Conservation (phyloP, 2,113 vertebrate genomes). For the Albula glossodonta region DNA sequence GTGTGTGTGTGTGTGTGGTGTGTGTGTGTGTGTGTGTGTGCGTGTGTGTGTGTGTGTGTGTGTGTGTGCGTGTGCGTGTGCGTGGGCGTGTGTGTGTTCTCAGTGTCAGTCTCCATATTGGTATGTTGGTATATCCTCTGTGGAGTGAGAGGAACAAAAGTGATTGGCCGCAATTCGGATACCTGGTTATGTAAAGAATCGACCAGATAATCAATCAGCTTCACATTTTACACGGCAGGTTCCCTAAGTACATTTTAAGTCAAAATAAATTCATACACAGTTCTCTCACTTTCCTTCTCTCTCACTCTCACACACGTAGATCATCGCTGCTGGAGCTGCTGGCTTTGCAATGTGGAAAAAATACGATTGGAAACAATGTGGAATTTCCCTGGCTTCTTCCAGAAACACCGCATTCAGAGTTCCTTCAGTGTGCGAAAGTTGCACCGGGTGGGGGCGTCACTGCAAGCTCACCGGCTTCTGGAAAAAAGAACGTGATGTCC, state of each 20-base stretch:
- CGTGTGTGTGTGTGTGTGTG: neutral
- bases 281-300: neutral
- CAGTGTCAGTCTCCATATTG: neutral
- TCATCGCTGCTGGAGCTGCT: neutral
- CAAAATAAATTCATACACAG: neutral
- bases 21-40: neutral
- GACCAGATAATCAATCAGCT: no score
- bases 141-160: no score
- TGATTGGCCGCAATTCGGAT: neutral
- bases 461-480: neutral
- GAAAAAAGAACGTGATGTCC: neutral
- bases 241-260: no score
- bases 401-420: no score
- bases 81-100: no score
- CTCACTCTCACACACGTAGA: neutral
- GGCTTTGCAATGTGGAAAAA: neutral
- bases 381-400: no score
- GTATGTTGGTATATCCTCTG: neutral
- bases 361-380: no score
- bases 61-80: neutral
- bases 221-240: no score
- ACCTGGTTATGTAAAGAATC: neutral
- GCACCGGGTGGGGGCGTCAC: neutral
- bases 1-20: neutral
- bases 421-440: no score